Evolutionary conservation across 2,797 vertebrate genomes (phyloP), one percentile per base, ranked within the genome.

Genomic region (Coracias cyanogaster): DNA sequence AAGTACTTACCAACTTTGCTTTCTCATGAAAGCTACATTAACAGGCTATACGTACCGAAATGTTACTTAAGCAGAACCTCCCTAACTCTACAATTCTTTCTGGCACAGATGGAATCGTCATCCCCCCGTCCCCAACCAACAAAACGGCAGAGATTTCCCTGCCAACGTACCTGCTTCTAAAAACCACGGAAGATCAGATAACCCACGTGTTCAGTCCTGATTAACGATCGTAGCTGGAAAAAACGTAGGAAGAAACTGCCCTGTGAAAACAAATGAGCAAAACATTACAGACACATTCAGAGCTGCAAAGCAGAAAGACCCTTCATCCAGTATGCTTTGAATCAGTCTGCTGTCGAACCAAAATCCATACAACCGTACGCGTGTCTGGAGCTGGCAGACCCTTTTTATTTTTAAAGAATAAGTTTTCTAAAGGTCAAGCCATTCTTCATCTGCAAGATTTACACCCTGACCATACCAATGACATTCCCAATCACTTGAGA

Each of bases 181-280:
- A 90, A 96, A 92, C 61, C 89, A 71, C 88, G 65, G 77, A 15
- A 83, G 89, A 95, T 71, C 81, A 83, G 90, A 73, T 58, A 89
- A 87, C 39, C 54, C 49, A 58, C 69, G 71, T 29, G 65, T 26
- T 95, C 81, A 52, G 72, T 62, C 70, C 71, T 3, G 15, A 79
- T 33, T 65, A 82, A 48, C 4, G 71, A 88, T 0, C 2, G 73
- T 35, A 92, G 84, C 57, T 89, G 92, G 88, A 77, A 86, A 88
- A 60, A 87, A 67, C 0, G 52, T 60, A 19, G 0, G 7, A 85
- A 51, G 82, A 82, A 89, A 65, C 31, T 66, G 93, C 71, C 91
- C 97, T 97, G 95, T 21, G 62, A 80, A 96, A 93, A 91, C 62
- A 96, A 92, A 94, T 2, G 28, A 89, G 60, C 33, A 86, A 83